phyloP scores from a whole-genome alignment of 92 coral and sea anemone species.

The Zoanthus gigantus region DNA sequence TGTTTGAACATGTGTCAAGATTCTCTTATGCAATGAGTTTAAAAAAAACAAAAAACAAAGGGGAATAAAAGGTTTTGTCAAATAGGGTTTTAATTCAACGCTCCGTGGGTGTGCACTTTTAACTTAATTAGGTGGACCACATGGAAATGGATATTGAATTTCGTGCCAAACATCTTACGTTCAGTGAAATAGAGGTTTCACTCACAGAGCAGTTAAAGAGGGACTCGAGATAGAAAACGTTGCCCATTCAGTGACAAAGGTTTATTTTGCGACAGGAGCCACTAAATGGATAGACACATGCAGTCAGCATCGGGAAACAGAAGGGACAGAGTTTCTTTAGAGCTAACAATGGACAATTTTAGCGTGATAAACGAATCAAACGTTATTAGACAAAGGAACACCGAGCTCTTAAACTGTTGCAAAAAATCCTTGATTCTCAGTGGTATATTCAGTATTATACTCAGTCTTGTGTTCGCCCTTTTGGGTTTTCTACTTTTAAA shows the following conservation, averaged over 20 bases:
- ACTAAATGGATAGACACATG: background rate
- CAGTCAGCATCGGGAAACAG: background rate
- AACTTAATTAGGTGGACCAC: slow-evolving; percentile 17
- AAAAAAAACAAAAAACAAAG: background rate
- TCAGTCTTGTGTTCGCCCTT: slow-evolving; percentile 79
- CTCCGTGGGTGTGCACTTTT: slow-evolving; percentile 9
- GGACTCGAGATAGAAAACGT: background rate
- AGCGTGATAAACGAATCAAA: background rate
- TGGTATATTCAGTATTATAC: slow-evolving; percentile 70
- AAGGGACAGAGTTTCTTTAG: background rate
- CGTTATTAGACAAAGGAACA: background rate
- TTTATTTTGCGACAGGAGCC: background rate
- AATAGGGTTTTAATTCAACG: background rate
- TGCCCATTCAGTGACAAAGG: background rate
- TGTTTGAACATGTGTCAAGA: background rate
- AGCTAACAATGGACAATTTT: background rate
- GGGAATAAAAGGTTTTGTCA: slow-evolving; percentile 7
- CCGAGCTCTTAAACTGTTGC: background rate
- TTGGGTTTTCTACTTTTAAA: slow-evolving; percentile 75
- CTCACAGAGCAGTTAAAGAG: background rate
- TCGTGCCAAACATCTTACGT: slow-evolving; percentile 12
- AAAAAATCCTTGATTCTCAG: slow-evolving; percentile 45
- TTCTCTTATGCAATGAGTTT: background rate
- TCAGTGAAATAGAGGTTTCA: background rate
- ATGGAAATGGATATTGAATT: slow-evolving; percentile 8